These are phyloP conservation scores for Torymus tubicola DNA, from an alignment of 2,888 invertebrate species.

Conservation along the genomic window DNA sequence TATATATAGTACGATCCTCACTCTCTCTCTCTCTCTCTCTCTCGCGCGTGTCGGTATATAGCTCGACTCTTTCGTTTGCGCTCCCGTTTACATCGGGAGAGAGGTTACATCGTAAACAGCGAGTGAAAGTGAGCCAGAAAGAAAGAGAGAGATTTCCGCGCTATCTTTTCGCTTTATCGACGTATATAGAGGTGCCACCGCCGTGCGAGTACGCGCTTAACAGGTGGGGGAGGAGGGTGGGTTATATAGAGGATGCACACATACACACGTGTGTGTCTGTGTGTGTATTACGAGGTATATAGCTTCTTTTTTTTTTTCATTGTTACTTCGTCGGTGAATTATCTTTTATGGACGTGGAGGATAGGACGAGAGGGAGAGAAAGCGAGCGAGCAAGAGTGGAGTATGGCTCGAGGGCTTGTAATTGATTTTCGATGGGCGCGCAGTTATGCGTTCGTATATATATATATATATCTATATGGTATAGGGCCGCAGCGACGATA, in stretches of 20 bases:
- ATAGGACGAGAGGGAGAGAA: background rate
- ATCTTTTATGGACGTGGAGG: conserved; percentile 8
- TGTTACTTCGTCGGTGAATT: conserved; percentile 24
- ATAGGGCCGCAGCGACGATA: too few species aligned
- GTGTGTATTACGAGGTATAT: too few species aligned
- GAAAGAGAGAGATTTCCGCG: conserved; percentile 4
- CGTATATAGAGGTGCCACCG: too few species aligned
- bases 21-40: background rate
- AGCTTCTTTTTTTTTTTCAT: background rate
- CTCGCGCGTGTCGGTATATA: background rate
- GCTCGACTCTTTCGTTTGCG: background rate
- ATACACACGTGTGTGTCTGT: too few species aligned
- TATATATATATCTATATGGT: too few species aligned
- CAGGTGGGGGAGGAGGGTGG: too few species aligned
- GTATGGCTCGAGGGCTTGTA: background rate
- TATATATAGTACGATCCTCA: background rate
- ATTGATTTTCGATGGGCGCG: conserved; percentile 31
- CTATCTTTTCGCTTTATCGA: conserved; percentile 32
- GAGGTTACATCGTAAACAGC: conserved; percentile 34
- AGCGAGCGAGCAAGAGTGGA: too few species aligned
- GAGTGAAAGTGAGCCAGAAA: too few species aligned
- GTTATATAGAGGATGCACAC: too few species aligned
- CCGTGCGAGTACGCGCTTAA: too few species aligned
- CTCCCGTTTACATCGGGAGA: background rate
- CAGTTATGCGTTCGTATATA: too few species aligned